Evolutionary conservation across 2,113 vertebrate genomes (phyloP).

Genomic region (Marmota flaviventris): DNA sequence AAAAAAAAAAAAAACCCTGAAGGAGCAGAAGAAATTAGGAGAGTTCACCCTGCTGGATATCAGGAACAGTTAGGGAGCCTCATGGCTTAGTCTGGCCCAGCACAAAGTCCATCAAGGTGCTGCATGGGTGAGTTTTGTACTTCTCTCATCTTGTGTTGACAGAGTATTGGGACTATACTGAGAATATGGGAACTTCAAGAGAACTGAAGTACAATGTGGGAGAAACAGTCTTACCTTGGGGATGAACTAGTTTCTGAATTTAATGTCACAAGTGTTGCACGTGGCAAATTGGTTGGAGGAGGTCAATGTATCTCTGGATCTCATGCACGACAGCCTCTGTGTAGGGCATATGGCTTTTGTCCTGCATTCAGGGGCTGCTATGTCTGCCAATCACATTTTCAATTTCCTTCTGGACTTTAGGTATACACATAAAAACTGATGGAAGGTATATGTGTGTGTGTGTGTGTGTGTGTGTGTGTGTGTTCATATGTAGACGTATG

Average conservation of each 20-base stretch:
- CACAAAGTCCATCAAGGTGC: neutral
- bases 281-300: neutral
- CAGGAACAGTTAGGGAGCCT: neutral
- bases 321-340: neutral
- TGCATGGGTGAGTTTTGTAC: too few species aligned
- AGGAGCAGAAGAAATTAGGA: neutral
- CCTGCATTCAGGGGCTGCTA: neutral
- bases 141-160: too few species aligned
- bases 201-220: too few species aligned
- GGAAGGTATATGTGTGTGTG: neutral
- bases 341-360: neutral
- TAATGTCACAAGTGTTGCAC: neutral
- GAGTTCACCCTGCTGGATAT: neutral
- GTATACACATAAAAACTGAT: neutral
- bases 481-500: too few species aligned
- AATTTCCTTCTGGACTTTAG: neutral
- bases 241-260: constrained; percentile 23
- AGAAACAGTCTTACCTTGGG: neutral
- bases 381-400: neutral
- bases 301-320: neutral
- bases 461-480: neutral
- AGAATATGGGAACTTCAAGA: too few species aligned
- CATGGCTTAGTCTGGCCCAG: neutral
- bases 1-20: neutral
- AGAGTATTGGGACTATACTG: neutral